phyloP scores from a whole-genome alignment of 2,888 invertebrate genomes.

The Agriopis marginaria region DNA sequence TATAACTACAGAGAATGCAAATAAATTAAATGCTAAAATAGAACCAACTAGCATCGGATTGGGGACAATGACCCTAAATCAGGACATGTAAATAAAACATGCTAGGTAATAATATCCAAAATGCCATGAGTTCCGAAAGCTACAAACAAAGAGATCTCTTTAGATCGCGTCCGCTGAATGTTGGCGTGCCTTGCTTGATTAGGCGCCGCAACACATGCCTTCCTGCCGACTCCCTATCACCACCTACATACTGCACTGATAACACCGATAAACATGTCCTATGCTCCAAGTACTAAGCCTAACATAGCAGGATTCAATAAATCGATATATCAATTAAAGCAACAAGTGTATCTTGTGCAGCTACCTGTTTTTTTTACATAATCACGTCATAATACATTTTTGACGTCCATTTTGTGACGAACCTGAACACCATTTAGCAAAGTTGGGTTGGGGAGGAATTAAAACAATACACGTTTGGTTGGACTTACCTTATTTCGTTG shows the following conservation, averaged over 20 bases:
- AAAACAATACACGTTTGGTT: not conserved
- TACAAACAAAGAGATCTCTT: constrained; percentile 32
- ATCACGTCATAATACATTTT: constrained; percentile 78
- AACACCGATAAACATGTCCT: not conserved
- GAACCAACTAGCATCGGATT: constrained; percentile 26
- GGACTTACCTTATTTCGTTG: constrained; percentile 24
- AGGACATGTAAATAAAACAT: constrained; percentile 64
- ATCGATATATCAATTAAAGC: constrained; percentile 23
- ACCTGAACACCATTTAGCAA: constrained; percentile 46
- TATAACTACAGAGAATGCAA: not conserved
- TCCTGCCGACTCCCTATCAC: constrained; percentile 37
- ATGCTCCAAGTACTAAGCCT: not conserved
- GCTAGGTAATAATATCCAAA: constrained; percentile 26
- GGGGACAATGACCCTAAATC: constrained; percentile 70
- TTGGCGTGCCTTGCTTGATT: constrained; percentile 39
- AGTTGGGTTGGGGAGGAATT: constrained; percentile 2
- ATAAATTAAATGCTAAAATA: constrained; percentile 13
- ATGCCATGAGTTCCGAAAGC: constrained; percentile 39
- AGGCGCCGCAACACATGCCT: constrained; percentile 53
- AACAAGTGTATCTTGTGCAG: constrained; percentile 39
- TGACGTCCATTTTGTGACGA: constrained; percentile 83
- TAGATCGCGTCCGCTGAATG: constrained; percentile 31
- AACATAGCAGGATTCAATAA: constrained; percentile 20
- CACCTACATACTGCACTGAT: not conserved
- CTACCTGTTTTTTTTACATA: constrained; percentile 72